Conservation (phyloP, 2,888 invertebrate genomes). For the Coelinius sp. region DNA sequence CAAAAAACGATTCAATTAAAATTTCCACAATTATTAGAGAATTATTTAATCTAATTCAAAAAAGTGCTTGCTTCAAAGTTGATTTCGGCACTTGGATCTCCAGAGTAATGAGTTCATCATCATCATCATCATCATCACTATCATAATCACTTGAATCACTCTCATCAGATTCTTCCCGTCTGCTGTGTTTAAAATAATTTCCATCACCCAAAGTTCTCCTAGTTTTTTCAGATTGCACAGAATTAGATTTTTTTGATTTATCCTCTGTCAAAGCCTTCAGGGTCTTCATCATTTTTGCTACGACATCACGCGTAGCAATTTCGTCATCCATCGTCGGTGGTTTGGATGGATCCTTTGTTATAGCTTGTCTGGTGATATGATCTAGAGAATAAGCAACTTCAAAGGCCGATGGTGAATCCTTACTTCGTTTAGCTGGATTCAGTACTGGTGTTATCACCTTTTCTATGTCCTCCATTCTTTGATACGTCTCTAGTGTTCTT, state of each 20-base stretch:
- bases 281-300: constrained; percentile 47
- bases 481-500: constrained; percentile 1
- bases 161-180: background rate
- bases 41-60: background rate
- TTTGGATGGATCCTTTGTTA: constrained; percentile 18
- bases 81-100: background rate
- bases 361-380: constrained; percentile 44
- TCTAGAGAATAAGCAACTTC: constrained; percentile 48
- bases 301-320: constrained; percentile 46
- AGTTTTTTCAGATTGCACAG: background rate
- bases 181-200: background rate
- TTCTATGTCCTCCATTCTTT: constrained; percentile 42
- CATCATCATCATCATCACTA: background rate
- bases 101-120: background rate
- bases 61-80: background rate
- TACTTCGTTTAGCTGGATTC: constrained; percentile 45
- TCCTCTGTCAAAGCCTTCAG: constrained; percentile 32
- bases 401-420: constrained; percentile 34
- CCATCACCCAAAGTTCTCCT: background rate
- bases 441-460: constrained; percentile 46
- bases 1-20: background rate
- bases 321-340: constrained; percentile 45
- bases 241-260: background rate
- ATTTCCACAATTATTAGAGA: background rate
- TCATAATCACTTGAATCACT: no score